These are phyloP conservation scores for Eurystomus gularis DNA, from an alignment of 2,113 vertebrate genomes.

Conservation along the genomic window DNA sequence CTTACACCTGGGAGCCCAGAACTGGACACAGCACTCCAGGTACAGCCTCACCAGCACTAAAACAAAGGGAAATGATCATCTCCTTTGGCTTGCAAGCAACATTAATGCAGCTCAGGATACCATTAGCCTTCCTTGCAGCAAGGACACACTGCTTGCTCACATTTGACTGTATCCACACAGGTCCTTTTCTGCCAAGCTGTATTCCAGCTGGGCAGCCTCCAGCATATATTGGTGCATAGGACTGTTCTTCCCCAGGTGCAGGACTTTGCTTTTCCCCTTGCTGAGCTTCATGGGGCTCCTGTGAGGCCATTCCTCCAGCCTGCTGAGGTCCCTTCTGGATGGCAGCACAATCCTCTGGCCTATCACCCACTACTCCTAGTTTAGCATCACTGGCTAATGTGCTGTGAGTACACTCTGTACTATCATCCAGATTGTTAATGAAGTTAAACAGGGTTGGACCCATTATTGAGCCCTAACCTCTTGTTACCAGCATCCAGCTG, in stretches of 20 bases:
- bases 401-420: no score
- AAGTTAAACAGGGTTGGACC: neutral
- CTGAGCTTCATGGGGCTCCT: no score
- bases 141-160: neutral
- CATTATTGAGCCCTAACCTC: neutral
- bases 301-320: no score
- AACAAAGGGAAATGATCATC: neutral
- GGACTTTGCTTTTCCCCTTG: no score
- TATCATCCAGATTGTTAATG: no score
- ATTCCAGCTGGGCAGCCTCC: neutral
- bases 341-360: no score
- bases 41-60: neutral
- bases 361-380: no score
- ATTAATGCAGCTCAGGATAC: neutral
- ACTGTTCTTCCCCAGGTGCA: no score
- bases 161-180: neutral
- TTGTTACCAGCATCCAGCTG: neutral
- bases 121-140: neutral
- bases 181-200: neutral
- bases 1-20: neutral
- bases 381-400: no score
- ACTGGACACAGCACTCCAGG: neutral
- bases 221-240: neutral
- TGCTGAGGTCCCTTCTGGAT: no score
- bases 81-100: neutral